A percentile compares a stretch with the other conserved stretches of the same genome.
These are phyloP conservation scores for Girardinichthys multiradiatus DNA, from an alignment of 2,113 vertebrate species.

Conservation along the genomic window DNA sequence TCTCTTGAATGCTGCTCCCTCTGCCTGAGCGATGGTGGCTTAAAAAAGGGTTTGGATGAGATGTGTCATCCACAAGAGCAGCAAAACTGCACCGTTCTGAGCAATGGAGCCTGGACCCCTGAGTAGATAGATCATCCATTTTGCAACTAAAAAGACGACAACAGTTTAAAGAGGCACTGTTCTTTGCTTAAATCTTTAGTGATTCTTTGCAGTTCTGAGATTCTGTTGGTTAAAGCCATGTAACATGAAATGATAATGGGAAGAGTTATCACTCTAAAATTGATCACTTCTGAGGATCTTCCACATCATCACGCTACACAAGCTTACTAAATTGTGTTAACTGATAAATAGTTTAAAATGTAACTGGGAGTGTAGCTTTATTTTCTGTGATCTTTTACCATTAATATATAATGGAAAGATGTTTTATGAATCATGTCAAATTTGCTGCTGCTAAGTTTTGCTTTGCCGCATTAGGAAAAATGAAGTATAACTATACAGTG, in stretches of 20 bases:
- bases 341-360: constrained; percentile 9
- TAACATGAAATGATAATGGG: constrained; percentile 59
- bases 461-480: not conserved
- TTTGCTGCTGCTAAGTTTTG: not conserved
- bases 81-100: constrained; percentile 65
- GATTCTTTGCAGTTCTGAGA: constrained; percentile 48
- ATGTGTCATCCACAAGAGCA: constrained; percentile 60
- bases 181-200: constrained; percentile 51
- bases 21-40: constrained; percentile 55
- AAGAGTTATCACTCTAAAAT: constrained; percentile 32
- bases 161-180: constrained; percentile 34
- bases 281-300: constrained; percentile 24
- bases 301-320: constrained; percentile 10
- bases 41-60: constrained; percentile 62
- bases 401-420: not conserved
- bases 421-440: not conserved
- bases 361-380: not conserved
- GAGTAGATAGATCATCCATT: constrained; percentile 64
- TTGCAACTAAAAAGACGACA: constrained; percentile 57
- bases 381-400: constrained; percentile 9
- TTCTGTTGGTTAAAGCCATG: constrained; percentile 38
- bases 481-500: not conserved
- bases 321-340: constrained; percentile 1
- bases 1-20: constrained; percentile 50
- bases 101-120: constrained; percentile 61